Conservation (phyloP, 2,888 invertebrate species). For the Syrista parreyssii region DNA sequence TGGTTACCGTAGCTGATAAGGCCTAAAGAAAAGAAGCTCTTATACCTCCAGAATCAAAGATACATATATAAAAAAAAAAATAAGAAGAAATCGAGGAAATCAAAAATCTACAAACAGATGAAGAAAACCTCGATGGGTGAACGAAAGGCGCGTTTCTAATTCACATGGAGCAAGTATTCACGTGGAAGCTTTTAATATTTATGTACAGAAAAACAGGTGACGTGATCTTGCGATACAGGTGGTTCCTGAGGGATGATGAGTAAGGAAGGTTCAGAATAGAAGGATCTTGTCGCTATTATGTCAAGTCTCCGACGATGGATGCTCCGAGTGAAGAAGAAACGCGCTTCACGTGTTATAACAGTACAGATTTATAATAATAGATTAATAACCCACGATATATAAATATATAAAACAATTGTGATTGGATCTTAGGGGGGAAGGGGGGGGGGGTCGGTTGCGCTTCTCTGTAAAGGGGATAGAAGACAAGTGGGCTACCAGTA, state of each 20-base stretch:
- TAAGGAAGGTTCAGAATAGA: background rate
- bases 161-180: background rate
- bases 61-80: background rate
- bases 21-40: background rate
- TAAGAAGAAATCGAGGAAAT: background rate
- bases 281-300: background rate
- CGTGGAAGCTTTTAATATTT: background rate
- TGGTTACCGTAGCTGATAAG: background rate
- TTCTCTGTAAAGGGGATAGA: background rate
- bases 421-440: background rate
- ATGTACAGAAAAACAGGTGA: background rate
- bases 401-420: slow-evolving; percentile 39
- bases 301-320: background rate
- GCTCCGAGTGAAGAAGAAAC: background rate
- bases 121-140: background rate
- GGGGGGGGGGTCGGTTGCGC: background rate
- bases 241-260: background rate
- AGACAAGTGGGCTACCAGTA: background rate
- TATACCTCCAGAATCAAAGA: background rate
- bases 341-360: background rate
- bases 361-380: slow-evolving; percentile 10
- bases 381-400: slow-evolving; percentile 33
- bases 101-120: background rate
- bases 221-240: background rate
- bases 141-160: background rate